Conservation (phyloP, 2,888 invertebrate genomes). For the Drosophila meridiana region DNA sequence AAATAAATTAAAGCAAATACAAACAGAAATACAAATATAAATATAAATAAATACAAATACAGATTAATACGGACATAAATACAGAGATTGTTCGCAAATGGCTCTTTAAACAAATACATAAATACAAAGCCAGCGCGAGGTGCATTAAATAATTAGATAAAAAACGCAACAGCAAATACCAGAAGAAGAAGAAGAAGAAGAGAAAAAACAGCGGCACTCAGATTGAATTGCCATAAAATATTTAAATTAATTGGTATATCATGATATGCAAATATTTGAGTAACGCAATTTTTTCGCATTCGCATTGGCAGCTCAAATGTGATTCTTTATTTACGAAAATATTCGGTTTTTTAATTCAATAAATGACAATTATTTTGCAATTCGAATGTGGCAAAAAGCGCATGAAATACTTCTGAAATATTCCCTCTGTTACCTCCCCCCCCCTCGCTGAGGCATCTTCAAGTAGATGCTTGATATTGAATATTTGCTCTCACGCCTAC, state of each 20-base stretch:
- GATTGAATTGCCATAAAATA: conserved; percentile 56
- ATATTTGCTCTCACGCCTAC: background rate
- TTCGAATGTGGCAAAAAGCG: conserved; percentile 3
- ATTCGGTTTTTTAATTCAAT: conserved; percentile 34
- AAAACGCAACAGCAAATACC: conserved; percentile 15
- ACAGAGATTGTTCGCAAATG: conserved; percentile 27
- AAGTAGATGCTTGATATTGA: background rate
- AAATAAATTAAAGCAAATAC: background rate
- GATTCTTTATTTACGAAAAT: conserved; percentile 10
- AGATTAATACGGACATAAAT: conserved; percentile 12
- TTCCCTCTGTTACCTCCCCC: background rate
- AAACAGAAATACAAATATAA: background rate
- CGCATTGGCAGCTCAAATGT: conserved; percentile 28
- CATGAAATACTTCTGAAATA: background rate
- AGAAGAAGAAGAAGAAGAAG: conserved; percentile 4
- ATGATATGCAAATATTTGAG: conserved; percentile 63
- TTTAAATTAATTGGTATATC: conserved; percentile 69
- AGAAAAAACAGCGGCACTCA: conserved; percentile 1
- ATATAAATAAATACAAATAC: background rate
- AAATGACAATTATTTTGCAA: conserved; percentile 47
- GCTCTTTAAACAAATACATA: conserved; percentile 58
- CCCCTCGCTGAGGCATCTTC: background rate
- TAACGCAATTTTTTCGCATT: conserved; percentile 35
- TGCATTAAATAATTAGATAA: conserved; percentile 62
- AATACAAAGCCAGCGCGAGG: conserved; percentile 22